Base-by-base conservation (phyloP, 2,888 invertebrate species). In the Polyommatus icarus region DNA sequence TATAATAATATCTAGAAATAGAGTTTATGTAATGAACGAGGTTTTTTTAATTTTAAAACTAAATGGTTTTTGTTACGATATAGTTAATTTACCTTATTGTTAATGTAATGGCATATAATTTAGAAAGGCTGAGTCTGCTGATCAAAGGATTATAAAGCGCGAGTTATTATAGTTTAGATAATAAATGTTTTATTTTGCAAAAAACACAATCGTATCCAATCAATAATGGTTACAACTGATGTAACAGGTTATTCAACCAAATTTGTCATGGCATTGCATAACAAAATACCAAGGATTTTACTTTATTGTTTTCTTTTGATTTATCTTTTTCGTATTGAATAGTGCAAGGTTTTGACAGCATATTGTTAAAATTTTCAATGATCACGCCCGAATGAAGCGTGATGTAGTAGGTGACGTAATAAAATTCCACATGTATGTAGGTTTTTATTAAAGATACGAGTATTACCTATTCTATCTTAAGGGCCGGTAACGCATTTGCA, bases 121-220 rank as follows among this genome's bases (percentile, higher is more conserved):
- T 67, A 67, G 67, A 29, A 67, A 67, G 67, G 29, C 7, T 40
- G 40, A 40, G 1, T 29, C 15, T 15, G 29, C 18, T 67, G 29
- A 67, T 67, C 67, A 67, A 67, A 67, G 67, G 67, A 67, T 67
- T 67, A 32, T 29, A 18, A 15, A 67, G 67, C 67, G 67, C 67
- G 29, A 67, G 29, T 15, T 24, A 67, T 67, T 29, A 67, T 29
- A 59, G 0, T 20, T 24, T 61, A 67, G 18, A 67, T 12, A 6
- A 15, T 18, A 67, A 67, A 67, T 32, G 12, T 67, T 67, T 67
- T 67, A 61, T 67, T 67, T 32, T 67, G 29, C 15, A 32, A 29
- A 29, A 67, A 32, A 67, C 29, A 75, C 18, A 29, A 75, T 75
- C 75, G 75, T 75, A 32, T 46, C 75, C 18, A 75, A 75, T 75